These are phyloP conservation scores for Cyanocitta stelleri DNA, from an alignment of 2,113 vertebrate genomes.

Conservation along the genomic window DNA sequence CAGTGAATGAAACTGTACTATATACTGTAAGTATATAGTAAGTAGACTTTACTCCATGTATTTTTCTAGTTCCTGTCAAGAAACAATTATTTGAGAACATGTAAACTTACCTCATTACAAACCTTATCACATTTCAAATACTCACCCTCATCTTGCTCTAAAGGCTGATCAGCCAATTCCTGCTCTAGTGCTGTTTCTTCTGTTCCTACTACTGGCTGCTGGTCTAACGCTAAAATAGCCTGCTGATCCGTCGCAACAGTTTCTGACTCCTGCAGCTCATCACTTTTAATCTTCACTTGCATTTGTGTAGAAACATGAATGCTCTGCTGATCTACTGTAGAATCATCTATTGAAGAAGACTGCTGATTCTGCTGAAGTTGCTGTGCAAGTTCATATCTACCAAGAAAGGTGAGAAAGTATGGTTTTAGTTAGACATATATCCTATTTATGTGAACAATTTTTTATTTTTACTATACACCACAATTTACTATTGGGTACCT, in stretches of 20 bases:
- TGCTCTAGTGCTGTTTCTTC: conserved; percentile 80
- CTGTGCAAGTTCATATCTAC: conserved; percentile 92
- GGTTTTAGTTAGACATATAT: not conserved
- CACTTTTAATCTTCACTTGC: conserved; percentile 84
- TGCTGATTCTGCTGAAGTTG: conserved; percentile 88
- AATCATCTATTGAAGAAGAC: conserved; percentile 74
- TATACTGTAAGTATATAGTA: not conserved
- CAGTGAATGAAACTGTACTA: not conserved
- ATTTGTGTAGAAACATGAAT: conserved; percentile 79
- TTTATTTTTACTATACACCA: not conserved
- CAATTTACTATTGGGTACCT: not conserved
- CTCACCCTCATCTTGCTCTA: conserved; percentile 87
- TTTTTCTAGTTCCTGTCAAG: not conserved
- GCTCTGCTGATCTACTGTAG: conserved; percentile 71
- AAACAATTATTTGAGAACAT: not conserved
- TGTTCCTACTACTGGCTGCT: conserved; percentile 77
- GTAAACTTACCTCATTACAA: not conserved
- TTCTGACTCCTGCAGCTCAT: conserved; percentile 75
- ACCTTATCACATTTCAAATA: not conserved
- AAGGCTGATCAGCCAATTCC: conserved; percentile 76
- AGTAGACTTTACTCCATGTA: not conserved
- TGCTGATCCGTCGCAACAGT: conserved; percentile 73
- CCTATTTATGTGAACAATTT: not conserved
- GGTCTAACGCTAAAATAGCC: conserved; percentile 83
- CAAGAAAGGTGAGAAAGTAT: not conserved